Conservation (phyloP, 2,797 vertebrate genomes). For the Gallinago stenura region DNA sequence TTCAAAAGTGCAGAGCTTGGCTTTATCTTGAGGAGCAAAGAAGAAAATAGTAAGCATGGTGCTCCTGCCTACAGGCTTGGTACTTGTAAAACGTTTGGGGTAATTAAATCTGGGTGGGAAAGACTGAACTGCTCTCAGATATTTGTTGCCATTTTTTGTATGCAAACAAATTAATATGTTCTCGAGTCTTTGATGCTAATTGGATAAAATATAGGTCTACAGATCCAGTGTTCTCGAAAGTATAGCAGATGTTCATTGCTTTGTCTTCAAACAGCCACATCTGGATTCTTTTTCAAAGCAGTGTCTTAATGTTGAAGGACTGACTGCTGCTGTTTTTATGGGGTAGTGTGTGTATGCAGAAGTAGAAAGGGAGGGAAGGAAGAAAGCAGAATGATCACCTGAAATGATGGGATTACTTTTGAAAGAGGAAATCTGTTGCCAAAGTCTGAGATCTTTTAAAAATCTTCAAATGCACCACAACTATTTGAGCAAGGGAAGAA, state of each 20-base stretch:
- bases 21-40: conserved; percentile 47
- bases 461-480: not conserved
- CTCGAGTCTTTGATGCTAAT: conserved; percentile 79
- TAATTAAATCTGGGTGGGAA: conserved; percentile 72
- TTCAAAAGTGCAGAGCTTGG: conserved; percentile 78
- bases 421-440: not conserved
- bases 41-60: conserved; percentile 76
- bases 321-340: not conserved
- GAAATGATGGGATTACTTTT: conserved; percentile 41
- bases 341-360: not conserved
- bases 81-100: conserved; percentile 85
- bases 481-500: not conserved
- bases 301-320: not conserved
- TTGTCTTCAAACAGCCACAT: conserved; percentile 67
- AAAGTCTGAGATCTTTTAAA: not conserved
- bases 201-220: conserved; percentile 75
- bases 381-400: conserved; percentile 40
- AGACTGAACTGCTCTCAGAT: not conserved
- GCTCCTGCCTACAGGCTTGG: conserved; percentile 81
- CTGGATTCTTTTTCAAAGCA: conserved; percentile 51
- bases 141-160: not conserved
- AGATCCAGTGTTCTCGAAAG: conserved; percentile 69
- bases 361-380: not conserved
- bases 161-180: conserved; percentile 74
- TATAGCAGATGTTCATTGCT: conserved; percentile 66